phyloP scores from a whole-genome alignment of 2,888 invertebrate genomes.

The Mystacides longicornis region DNA sequence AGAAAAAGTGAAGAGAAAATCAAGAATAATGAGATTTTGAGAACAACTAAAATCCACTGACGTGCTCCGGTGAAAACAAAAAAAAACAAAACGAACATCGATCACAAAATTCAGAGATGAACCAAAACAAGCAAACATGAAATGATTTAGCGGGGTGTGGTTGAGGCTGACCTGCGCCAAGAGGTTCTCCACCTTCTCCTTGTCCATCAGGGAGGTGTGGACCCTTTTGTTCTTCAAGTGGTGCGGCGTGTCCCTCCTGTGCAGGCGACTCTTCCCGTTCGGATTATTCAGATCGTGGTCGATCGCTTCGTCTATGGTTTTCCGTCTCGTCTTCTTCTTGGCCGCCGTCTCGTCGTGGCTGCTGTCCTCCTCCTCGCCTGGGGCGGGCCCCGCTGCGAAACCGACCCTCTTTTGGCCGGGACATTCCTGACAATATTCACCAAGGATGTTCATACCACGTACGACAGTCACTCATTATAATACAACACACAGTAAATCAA shows the following conservation, averaged over 20 bases:
- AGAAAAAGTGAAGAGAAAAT: too few relatives aligned
- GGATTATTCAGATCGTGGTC: conserved; percentile 37
- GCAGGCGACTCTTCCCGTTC: conserved; percentile 59
- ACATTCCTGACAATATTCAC: conserved; percentile 17
- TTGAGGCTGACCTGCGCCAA: conserved; percentile 50
- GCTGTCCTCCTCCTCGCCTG: conserved; percentile 38
- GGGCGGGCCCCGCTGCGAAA: conserved; percentile 26
- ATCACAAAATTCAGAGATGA: not conserved
- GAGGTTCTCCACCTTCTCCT: conserved; percentile 65
- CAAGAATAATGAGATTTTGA: not conserved
- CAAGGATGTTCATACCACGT: not conserved
- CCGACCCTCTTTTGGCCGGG: conserved; percentile 22
- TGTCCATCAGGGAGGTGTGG: conserved; percentile 35
- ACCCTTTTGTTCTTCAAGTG: conserved; percentile 98
- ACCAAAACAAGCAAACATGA: not conserved
- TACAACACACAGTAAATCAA: not conserved
- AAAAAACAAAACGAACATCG: not conserved
- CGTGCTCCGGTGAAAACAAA: too few relatives aligned
- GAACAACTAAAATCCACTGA: not conserved
- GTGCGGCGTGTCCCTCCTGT: conserved; percentile 96
- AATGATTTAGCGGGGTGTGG: not conserved
- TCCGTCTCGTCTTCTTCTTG: conserved; percentile 7
- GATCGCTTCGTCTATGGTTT: conserved; percentile 10
- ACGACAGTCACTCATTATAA: not conserved
- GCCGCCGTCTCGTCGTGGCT: conserved; percentile 30